Base-by-base conservation (phyloP, 2,888 invertebrate species). In the Lydus trimaculatus region DNA sequence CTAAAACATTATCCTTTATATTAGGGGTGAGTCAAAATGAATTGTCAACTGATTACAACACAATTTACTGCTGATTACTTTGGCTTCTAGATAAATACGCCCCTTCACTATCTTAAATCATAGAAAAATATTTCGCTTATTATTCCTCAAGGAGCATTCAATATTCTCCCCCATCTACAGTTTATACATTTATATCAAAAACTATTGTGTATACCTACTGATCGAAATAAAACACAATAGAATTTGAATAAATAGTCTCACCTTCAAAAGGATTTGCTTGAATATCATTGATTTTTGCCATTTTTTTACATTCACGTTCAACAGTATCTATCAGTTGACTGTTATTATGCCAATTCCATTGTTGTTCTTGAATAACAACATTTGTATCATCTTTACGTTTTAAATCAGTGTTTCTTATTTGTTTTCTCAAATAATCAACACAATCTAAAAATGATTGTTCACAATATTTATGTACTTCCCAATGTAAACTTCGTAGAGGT, bases 401-500 rank as follows among this genome's bases (percentile, higher is more conserved):
- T 63, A 88, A 82, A n/a, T 86, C 85, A 1, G 86, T 84, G 20
- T 72, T 69, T 66, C 71, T 77, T 31, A 83, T 68, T 67, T 78
- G 78, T 58, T 76, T 78, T 28, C 87, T 83, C 58, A 91, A 81
- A 79, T 90, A 91, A 63, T 84, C 85, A n/a, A 91, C 82, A 77
- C 91, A 91, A 66, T 84, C 85, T 39, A 84, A 73, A 76, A 91
- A 89, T 39, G 88, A 86, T 15, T 79, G 73, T 59, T 87, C 85
- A 76, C 90, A 90, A 73, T 87, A 84, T 75, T 87, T 86, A 66
- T 85, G 85, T 8, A 90, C 90, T 81, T 90, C 89, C 90, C 90
- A 90, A 78, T 91, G 90, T 56, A 91, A 77, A 0, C 87, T 84
- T 70, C 87, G 84, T 61, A 91, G 78, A 4, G 88, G 87, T 43